Base-by-base conservation (phyloP, 1,140 invertebrate genomes). In the Bombus affinis region DNA sequence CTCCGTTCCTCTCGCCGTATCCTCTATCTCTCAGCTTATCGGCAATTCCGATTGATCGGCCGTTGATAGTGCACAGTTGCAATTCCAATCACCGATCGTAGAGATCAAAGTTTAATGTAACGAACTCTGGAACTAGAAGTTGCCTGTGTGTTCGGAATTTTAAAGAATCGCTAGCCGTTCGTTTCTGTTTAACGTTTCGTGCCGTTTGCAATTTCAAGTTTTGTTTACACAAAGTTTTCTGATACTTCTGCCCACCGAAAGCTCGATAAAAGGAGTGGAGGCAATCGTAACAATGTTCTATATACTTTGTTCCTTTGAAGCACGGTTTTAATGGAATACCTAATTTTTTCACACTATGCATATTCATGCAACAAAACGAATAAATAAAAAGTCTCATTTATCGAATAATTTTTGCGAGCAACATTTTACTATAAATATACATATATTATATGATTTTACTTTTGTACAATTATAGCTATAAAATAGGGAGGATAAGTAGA, bases 1-100 rank as follows among this genome's bases (percentile, higher is more conserved):
- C 22, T 35, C 59, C 1, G 28, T 76, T 35, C 44, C 15, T 70
- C 62, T 35, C 25, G 4, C 57, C 37, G 13, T 53, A 4, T 2
- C 6, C 2, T 62, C 15, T 78, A n/a, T 78, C 32, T 68, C 73
- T 68, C n/a, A 12, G n/a, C 35, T 76, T 80, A 80, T 80, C 44
- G 32, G 25, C 65, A 70, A 47, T 80, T 80, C 65, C 42, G 65
- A 80, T 80, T 80, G 42, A 80, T 80, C 78, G 77, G 22, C 2
- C 62, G 66, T 62, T 37, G 75, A 42, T 59, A 42, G 75, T 9
- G 37, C 37, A 59, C 37, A 62, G 75, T 35, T 28, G 28, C 44
- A 28, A 70, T 37, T 68, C 18, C 78, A 70, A 80, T 68, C 78
- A 47, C 65, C 39, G 65, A 53, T 80, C 35, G 28, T 6, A 1